These are phyloP conservation scores for Sinopyrophorus schimmeli DNA, from an alignment of 2,888 invertebrate species.

Conservation along the genomic window DNA sequence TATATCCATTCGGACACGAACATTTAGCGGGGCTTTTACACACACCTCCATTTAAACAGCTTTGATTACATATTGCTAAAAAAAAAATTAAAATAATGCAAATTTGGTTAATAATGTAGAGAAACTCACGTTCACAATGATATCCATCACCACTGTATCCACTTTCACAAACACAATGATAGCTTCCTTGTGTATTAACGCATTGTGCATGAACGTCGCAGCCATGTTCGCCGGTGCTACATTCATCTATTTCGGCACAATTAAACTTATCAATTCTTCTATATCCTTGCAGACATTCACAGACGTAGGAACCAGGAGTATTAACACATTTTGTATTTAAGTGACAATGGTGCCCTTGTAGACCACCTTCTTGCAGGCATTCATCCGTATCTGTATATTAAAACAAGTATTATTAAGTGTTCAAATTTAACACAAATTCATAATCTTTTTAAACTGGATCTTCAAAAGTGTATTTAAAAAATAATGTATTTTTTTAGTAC, in stretches of 20 bases:
- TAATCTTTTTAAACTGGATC: too few species aligned
- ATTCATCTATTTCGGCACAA: constrained; percentile 81
- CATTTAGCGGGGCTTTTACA: constrained; percentile 79
- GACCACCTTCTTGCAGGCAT: constrained; percentile 76
- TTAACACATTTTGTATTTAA: constrained; percentile 83
- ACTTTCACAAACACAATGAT: constrained; percentile 71
- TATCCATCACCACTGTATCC: constrained; percentile 81
- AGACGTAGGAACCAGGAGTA: constrained; percentile 78
- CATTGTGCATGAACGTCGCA: constrained; percentile 79
- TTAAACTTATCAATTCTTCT: constrained; percentile 76
- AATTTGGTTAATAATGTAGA: not conserved
- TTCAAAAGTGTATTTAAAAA: too few species aligned
- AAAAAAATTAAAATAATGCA: constrained; percentile 28
- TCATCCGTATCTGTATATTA: constrained; percentile 80
- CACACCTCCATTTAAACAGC: constrained; percentile 82
- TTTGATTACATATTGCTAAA: constrained; percentile 78
- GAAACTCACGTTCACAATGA: constrained; percentile 74
- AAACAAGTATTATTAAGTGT: too few species aligned
- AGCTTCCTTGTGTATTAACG: constrained; percentile 80
- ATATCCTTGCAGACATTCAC: constrained; percentile 82
- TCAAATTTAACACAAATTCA: too few species aligned
- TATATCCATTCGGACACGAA: constrained; percentile 79
- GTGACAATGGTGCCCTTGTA: constrained; percentile 83
- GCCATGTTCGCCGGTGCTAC: constrained; percentile 69
- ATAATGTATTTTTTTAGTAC: too few species aligned